These are phyloP conservation scores for Notothenia rossii DNA, from an alignment of 2,113 vertebrate species.

Conservation along the genomic window DNA sequence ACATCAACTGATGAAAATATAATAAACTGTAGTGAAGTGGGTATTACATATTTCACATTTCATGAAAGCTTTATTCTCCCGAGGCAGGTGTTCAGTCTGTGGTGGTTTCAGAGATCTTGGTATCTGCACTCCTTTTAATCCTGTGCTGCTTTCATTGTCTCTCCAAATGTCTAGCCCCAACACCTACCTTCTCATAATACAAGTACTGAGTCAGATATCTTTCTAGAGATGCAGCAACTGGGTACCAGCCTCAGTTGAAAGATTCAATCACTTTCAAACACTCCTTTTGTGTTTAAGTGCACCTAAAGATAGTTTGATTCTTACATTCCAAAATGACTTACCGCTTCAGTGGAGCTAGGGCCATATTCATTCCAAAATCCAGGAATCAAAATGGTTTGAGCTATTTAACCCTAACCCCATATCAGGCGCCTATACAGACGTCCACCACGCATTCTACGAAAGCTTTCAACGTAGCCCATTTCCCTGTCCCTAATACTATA, in stretches of 20 bases:
- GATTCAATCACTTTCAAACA: neutral
- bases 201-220: neutral
- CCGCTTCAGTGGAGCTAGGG: neutral
- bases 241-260: neutral
- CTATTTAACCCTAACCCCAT: neutral
- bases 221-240: neutral
- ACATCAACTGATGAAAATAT: neutral
- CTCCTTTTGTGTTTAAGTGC: neutral
- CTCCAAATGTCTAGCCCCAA: neutral
- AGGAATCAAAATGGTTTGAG: neutral
- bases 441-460: neutral
- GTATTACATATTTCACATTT: constrained; percentile 21
- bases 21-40: neutral
- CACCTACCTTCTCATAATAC: no score
- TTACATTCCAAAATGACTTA: neutral
- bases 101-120: constrained; percentile 15
- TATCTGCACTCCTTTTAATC: constrained; percentile 14
- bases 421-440: neutral
- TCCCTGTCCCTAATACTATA: neutral
- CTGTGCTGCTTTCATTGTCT: neutral
- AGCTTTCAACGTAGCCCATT: neutral
- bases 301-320: neutral
- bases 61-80: constrained; percentile 4
- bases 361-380: neutral
- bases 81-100: neutral